phyloP scores from a whole-genome alignment of 2,113 vertebrate genomes.

The Grallaria varia region DNA sequence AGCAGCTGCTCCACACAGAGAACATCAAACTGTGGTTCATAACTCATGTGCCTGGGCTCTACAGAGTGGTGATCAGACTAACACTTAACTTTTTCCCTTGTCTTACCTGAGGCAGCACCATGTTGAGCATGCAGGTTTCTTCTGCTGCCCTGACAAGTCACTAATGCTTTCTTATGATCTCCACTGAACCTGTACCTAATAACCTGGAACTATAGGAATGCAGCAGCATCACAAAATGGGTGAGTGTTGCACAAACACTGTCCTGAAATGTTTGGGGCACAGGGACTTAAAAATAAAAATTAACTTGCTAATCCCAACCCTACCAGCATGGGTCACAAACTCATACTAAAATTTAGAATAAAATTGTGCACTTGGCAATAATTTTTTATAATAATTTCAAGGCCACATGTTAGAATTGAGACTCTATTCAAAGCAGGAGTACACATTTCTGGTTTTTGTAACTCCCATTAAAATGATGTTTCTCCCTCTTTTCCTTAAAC shows the following conservation, averaged over 20 bases:
- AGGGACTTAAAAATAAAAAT: not conserved
- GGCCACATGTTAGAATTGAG: not conserved
- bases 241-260: not conserved
- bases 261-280: not conserved
- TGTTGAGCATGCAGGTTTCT: not conserved
- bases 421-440: not conserved
- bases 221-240: not conserved
- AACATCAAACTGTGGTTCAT: not conserved
- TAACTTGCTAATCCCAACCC: not conserved
- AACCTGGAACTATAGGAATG: not conserved
- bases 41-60: not conserved
- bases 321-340: not conserved
- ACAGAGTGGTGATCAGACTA: not conserved
- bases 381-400: not conserved
- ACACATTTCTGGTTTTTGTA: not conserved
- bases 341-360: not conserved
- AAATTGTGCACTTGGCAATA: not conserved
- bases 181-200: not conserved
- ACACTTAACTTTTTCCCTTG: not conserved
- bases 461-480: not conserved
- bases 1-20: not conserved
- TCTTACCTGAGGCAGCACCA: not conserved
- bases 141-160: not conserved
- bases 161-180: not conserved
- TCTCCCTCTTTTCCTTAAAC: not conserved